phyloP scores from a whole-genome alignment of 2,113 vertebrate species.

The Chroicocephalus ridibundus region DNA sequence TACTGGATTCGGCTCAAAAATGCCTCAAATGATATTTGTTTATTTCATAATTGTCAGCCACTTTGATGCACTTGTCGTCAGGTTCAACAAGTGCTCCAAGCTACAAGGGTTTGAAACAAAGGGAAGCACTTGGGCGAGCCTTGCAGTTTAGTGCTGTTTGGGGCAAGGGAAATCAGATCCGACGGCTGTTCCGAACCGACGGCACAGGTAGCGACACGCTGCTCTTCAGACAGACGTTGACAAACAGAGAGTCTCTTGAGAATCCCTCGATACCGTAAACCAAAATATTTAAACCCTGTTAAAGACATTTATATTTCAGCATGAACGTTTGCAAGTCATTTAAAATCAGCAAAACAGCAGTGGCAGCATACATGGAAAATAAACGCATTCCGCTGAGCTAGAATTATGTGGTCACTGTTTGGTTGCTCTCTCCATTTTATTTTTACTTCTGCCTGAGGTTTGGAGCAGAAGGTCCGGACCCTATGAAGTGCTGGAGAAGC shows the following conservation, averaged over 20 bases:
- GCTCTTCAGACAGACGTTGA: not conserved
- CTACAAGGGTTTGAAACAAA: constrained; percentile 63
- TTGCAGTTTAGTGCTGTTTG: not conserved
- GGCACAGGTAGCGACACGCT: accelerated
- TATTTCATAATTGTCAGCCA: constrained; percentile 69
- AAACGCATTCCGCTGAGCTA: accelerated
- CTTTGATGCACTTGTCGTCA: constrained; percentile 25
- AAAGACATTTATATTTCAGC: not conserved
- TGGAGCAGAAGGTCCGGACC: accelerated
- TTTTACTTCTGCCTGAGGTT: not conserved
- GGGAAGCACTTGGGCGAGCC: not conserved
- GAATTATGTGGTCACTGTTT: accelerated
- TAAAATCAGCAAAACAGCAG: not conserved
- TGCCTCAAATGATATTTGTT: constrained; percentile 30
- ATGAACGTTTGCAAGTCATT: accelerated
- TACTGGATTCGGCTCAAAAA: constrained; percentile 27
- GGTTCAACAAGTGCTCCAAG: constrained; percentile 72
- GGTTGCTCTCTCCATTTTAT: not conserved
- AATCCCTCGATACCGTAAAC: accelerated
- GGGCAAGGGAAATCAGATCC: not conserved
- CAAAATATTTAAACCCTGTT: not conserved
- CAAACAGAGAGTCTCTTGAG: accelerated
- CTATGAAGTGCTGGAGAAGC: accelerated
- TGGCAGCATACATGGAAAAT: accelerated
- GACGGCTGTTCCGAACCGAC: accelerated